Evolutionary conservation across 2,888 invertebrate genomes (phyloP).

Genomic region (Xestia sexstrigata): DNA sequence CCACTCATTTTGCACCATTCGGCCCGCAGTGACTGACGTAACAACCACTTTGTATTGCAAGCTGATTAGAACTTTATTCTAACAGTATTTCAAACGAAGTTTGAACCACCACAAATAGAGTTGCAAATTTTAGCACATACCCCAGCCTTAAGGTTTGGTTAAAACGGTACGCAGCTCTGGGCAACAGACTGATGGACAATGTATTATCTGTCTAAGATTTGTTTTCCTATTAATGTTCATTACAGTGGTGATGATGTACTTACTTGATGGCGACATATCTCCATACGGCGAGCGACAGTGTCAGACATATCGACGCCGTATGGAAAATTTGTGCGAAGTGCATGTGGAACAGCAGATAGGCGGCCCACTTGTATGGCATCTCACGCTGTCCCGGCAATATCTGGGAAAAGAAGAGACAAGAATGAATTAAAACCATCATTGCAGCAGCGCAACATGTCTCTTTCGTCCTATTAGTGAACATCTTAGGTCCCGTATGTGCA

Average conservation of each 20-base stretch:
- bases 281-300: constrained; percentile 95
- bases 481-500: background rate
- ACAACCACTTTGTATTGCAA: no score
- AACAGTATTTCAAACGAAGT: no score
- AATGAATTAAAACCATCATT: background rate
- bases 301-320: constrained; percentile 95
- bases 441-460: no score
- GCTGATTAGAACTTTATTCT: no score
- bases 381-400: constrained; percentile 91
- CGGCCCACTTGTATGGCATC: constrained; percentile 94
- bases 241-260: constrained; percentile 71
- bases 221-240: background rate
- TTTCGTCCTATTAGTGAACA: background rate
- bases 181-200: background rate
- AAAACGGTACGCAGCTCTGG: no score
- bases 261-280: constrained; percentile 96
- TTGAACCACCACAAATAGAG: no score
- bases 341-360: constrained; percentile 94
- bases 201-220: background rate
- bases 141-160: no score
- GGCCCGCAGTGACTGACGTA: no score
- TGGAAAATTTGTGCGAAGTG: constrained; percentile 95
- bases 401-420: constrained; percentile 60
- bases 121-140: no score
- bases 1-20: no score